These are phyloP conservation scores for Drosophila arizonae DNA, from an alignment of 1,140 invertebrate genomes.

Conservation along the genomic window DNA sequence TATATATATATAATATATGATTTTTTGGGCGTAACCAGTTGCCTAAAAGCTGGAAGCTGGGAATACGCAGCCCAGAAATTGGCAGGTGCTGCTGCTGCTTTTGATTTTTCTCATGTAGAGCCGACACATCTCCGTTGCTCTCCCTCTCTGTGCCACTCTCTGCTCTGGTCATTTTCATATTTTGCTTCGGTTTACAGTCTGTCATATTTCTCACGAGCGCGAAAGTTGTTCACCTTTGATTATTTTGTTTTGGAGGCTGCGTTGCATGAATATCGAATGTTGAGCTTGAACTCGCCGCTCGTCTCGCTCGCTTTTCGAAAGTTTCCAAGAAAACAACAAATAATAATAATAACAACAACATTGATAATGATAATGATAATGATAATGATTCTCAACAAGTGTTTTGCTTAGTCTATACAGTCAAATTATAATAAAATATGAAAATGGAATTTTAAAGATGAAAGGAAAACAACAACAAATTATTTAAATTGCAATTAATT, in stretches of 20 bases:
- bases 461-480: conserved; percentile 21
- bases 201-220: conserved; percentile 78
- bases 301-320: conserved; percentile 60
- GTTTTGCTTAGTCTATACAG: conserved; percentile 16
- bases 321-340: conserved; percentile 25
- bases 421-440: conserved; percentile 28
- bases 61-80: conserved; percentile 54
- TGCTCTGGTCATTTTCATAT: conserved; percentile 28
- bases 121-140: conserved; percentile 13
- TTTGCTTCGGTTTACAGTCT: conserved; percentile 49
- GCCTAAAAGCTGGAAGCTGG: conserved; percentile 28
- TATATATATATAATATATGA: background rate
- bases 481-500: conserved; percentile 40
- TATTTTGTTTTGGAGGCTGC: conserved; percentile 66
- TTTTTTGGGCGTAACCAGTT: conserved; percentile 51
- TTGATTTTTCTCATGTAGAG: conserved; percentile 48
- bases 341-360: background rate
- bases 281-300: conserved; percentile 59
- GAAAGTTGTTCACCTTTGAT: conserved; percentile 78
- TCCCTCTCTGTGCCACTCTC: conserved; percentile 7
- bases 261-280: conserved; percentile 59
- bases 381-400: conserved; percentile 35
- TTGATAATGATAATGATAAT: conserved; percentile 39
- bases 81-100: conserved; percentile 56
- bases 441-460: background rate